Evolutionary conservation across 30 jellyfish, hydroid and myxozoan genomes (phyloP), one percentile per base, ranked within the genome.

Genomic region (Clytia hemisphaerica): DNA sequence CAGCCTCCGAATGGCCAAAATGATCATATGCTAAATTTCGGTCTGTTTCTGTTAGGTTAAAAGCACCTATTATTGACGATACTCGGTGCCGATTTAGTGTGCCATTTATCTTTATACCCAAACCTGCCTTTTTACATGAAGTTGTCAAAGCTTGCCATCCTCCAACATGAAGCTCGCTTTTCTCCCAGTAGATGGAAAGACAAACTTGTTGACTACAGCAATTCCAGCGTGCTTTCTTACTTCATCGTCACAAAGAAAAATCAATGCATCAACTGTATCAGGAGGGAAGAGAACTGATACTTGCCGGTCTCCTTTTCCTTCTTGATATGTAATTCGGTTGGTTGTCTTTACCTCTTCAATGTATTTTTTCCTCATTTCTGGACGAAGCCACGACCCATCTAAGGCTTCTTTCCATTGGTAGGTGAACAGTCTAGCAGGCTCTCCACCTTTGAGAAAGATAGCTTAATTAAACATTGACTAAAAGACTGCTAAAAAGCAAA

Each of bases 351-450:
- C 30, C 30, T 60, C 73, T 18, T 65, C 28, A 6, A n/a, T 22
- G 16, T 65, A 65, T 40, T 18, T 19, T n/a, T 37, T 26, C 14
- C 78, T 36, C 14, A 76, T 40, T 40, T 65, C 75, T 12, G 53
- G 25, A 10, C 78, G n/a, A 26, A 67, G 79, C 79, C 79, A 67
- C 37, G 74, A 25, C 4, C 79, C 79, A 26, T 67, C 79, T 15
- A 38, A 19, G 16, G 79, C 79, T 67, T 67, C 77, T 45, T 38
- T 42, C 79, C 79, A 67, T 67, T 53, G 67, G 22, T 53, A 33
- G 67, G 22, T 15, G 27, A 7, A 21, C 15, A 53, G 67, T 33
- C 67, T 53, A 10, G 67, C 67, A 7, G 67, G 67, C 22, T 53
- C 67, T 7, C 67, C 33, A 10, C 67, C n/a, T n/a, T n/a, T n/a